A percentile compares a stretch with the other conserved stretches of the same genome.
These are phyloP conservation scores for Sialia sialis DNA, from an alignment of 2,113 vertebrate genomes.

Conservation along the genomic window DNA sequence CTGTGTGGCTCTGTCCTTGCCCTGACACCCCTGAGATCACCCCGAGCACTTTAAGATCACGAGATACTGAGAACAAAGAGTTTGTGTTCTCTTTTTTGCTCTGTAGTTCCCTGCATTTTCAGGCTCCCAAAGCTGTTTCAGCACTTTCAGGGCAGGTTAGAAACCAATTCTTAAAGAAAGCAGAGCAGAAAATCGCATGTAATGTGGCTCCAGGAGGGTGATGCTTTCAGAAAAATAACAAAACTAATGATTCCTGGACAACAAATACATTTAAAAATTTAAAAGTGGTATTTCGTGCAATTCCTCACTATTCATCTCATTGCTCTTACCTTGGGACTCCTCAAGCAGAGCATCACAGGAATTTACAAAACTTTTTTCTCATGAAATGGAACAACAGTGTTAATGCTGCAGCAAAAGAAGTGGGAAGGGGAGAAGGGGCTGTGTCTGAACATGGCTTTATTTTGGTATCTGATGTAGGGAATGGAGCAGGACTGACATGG, in stretches of 20 bases:
- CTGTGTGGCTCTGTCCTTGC: background rate
- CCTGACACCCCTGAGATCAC: slow-evolving; percentile 12
- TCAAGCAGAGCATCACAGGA: background rate
- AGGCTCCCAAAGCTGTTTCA: background rate
- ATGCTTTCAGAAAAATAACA: background rate
- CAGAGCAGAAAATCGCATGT: background rate
- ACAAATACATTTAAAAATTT: background rate
- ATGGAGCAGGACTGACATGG: background rate
- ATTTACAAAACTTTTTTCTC: background rate
- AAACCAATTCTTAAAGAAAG: background rate
- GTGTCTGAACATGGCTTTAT: background rate
- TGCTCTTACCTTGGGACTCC: background rate
- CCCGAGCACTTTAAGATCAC: background rate
- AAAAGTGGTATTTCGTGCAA: background rate
- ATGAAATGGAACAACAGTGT: rapidly evolving
- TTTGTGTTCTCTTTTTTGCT: slow-evolving; percentile 6
- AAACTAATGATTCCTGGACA: background rate
- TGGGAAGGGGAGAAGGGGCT: background rate
- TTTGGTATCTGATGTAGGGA: background rate
- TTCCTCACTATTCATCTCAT: background rate
- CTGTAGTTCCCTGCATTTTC: background rate
- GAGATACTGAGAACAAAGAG: slow-evolving; percentile 37
- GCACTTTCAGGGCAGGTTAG: background rate
- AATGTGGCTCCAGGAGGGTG: background rate
- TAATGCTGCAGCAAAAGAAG: background rate